Conservation (phyloP, 2,888 invertebrate genomes). For the Polylopha cassiicola region DNA sequence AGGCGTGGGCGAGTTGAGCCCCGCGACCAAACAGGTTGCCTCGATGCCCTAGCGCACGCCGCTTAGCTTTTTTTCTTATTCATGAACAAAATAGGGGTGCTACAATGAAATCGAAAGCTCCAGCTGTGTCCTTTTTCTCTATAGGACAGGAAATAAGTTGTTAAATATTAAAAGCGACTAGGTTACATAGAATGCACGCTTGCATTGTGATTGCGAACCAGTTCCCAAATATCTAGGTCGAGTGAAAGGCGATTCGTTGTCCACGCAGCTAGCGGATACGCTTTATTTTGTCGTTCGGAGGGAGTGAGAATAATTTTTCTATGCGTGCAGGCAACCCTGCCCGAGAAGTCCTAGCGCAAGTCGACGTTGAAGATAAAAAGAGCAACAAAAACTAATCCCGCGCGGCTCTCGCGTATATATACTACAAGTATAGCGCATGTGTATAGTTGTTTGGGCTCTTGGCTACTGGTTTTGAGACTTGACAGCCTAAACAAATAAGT, state of each 20-base stretch:
- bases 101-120: constrained; percentile 27
- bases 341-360: constrained; percentile 54
- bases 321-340: constrained; percentile 47
- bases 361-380: constrained; percentile 61
- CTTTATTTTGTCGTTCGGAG: constrained; percentile 27
- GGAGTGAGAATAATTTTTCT: constrained; percentile 1
- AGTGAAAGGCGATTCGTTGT: constrained; percentile 72
- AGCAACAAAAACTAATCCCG: constrained; percentile 63
- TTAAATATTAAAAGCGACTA: constrained; percentile 33
- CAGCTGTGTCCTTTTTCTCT: constrained; percentile 23
- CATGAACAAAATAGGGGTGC: constrained; percentile 54
- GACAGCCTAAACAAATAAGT: constrained; percentile 74
- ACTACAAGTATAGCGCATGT: constrained; percentile 42
- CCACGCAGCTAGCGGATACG: constrained; percentile 47
- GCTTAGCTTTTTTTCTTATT: constrained; percentile 53
- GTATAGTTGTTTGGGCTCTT: constrained; percentile 53
- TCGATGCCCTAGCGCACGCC: constrained; percentile 56
- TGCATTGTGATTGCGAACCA: constrained; percentile 68
- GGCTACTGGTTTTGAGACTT: constrained; percentile 73
- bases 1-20: constrained; percentile 62
- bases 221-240: constrained; percentile 74
- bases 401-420: constrained; percentile 39
- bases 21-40: constrained; percentile 69
- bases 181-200: constrained; percentile 30
- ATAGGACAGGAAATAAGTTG: constrained; percentile 30